phyloP scores from a whole-genome alignment of 2,888 invertebrate species.

The Penaeus monodon region DNA sequence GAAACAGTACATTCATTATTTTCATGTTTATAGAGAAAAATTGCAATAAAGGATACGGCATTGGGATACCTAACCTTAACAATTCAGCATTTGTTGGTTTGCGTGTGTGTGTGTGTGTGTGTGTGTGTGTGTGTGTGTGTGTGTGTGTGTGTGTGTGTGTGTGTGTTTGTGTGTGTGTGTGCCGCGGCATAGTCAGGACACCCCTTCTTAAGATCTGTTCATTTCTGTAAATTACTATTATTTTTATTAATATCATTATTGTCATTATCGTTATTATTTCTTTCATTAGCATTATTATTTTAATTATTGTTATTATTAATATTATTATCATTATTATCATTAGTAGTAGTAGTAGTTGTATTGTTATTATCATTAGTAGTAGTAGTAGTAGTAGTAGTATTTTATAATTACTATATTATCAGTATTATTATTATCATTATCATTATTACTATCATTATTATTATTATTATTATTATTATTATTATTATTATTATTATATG shows the following conservation, averaged over 20 bases:
- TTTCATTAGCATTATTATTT: neutral
- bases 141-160: neutral
- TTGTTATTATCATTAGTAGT: no score
- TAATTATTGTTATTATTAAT: neutral
- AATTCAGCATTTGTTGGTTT: neutral
- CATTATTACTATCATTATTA: no score
- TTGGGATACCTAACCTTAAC: no score
- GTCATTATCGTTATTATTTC: neutral
- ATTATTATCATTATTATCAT: neutral
- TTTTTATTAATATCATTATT: neutral
- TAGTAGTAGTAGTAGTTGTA: neutral
- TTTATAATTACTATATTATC: no score
- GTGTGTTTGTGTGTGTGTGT: constrained; percentile 20
- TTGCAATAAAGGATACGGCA: no score
- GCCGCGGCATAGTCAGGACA: neutral
- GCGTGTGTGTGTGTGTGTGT: constrained; percentile 26
- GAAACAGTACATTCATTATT: no score
- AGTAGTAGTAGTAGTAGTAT: neutral
- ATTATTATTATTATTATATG: no score
- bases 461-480: no score
- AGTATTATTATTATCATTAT: no score
- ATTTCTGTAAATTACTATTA: neutral
- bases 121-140: constrained; percentile 21
- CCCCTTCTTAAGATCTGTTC: neutral
- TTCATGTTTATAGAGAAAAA: no score